Evolutionary conservation across 2,888 invertebrate genomes (phyloP), one percentile per base, ranked within the genome.

Genomic region (Cephus spinipes): DNA sequence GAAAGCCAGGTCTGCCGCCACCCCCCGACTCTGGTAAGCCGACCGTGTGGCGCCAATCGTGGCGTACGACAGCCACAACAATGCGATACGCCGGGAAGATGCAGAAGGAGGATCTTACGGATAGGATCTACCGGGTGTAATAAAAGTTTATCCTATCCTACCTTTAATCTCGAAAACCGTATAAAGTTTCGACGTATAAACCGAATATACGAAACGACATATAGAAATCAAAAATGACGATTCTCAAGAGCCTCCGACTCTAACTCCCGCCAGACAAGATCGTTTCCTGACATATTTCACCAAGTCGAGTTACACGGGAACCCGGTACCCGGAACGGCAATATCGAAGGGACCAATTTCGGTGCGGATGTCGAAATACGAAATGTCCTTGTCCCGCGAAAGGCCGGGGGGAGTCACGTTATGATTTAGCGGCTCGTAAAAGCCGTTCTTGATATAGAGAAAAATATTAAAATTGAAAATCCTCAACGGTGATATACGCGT

Each of bases 401-500:
- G 36, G 35, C 74, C 75, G 77, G 74, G 77, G 76, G 69, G 77
- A 79, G 76, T 77, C 36, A 76, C 79, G 85, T 85, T 85, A 87
- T 90, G 90, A 90, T 90, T 90, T 89, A 89, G 86, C 85, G 81
- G 84, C 84, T 90, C 90, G 88, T 90, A 90, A 90, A 88, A 85
- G 83, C 84, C 80, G 79, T 79, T 81, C 85, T 23, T 55, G 55
- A 55, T 84, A 85, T 87, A 87, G 88, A 83, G 88, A 86, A 88
- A 90, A 90, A 88, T 91, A 91, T 91, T 90, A 90, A 91, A 91
- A 90, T 90, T 89, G 90, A 90, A 91, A 91, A 90, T 90, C 87
- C 87, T 86, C 85, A 86, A 86, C 82, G 83, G 82, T 88, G 85
- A 91, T 90, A 89, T 88, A 89, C 88, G 88, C 86, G 83, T 84